These are phyloP conservation scores for Lasioglossum morio DNA, from an alignment of 2,888 invertebrate species.

Conservation along the genomic window DNA sequence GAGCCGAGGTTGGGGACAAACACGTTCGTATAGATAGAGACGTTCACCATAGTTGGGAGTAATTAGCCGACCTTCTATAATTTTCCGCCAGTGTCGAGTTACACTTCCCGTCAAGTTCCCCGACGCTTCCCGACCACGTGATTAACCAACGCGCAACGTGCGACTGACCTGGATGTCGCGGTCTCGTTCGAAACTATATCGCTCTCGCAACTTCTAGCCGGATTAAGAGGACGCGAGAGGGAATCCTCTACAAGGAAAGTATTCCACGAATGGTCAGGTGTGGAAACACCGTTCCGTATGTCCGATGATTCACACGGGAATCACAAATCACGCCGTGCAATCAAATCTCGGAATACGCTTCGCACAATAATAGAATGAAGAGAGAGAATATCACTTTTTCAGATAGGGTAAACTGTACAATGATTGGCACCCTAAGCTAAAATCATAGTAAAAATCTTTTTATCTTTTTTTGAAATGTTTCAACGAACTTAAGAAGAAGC, in stretches of 20 bases:
- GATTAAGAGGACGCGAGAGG: neutral
- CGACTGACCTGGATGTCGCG: slow-evolving; percentile 23
- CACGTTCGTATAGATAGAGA: neutral
- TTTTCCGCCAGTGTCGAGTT: neutral
- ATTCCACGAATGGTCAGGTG: slow-evolving; percentile 11
- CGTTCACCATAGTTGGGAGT: neutral
- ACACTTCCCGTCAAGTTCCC: neutral
- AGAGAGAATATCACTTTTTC: neutral
- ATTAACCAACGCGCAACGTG: slow-evolving; percentile 1
- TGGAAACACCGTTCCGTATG: slow-evolving; percentile 17
- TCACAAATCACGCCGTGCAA: neutral
- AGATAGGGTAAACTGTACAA: too few relatives aligned
- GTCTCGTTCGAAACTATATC: slow-evolving; percentile 29
- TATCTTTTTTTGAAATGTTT: too few relatives aligned
- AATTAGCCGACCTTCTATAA: neutral
- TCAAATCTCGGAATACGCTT: neutral
- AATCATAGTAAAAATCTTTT: too few relatives aligned
- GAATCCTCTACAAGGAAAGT: slow-evolving; percentile 42
- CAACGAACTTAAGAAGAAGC: too few relatives aligned
- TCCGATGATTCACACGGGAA: slow-evolving; percentile 46
- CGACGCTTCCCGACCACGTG: neutral
- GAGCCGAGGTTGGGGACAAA: neutral
- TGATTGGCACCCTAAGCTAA: too few relatives aligned
- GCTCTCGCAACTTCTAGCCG: slow-evolving; percentile 50
- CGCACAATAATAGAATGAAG: neutral